phyloP scores from a whole-genome alignment of 2,888 invertebrate species.

The Oeneis ivallda region DNA sequence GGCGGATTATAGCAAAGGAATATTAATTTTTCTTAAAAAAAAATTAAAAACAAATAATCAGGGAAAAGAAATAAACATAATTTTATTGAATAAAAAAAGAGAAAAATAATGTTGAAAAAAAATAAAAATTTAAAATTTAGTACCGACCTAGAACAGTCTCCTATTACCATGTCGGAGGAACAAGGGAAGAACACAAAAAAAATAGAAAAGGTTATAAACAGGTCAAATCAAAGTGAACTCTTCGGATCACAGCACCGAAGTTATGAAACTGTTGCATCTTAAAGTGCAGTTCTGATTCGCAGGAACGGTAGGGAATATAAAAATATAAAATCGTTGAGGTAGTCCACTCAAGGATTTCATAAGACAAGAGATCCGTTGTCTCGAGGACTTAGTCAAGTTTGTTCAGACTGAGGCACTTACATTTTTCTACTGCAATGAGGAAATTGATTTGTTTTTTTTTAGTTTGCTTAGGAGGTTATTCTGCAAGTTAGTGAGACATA shows the following conservation, averaged over 20 bases:
- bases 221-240: conserved; percentile 5
- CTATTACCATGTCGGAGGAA: no score
- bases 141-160: no score
- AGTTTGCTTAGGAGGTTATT: conserved; percentile 22
- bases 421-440: conserved; percentile 40
- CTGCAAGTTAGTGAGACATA: conserved; percentile 4
- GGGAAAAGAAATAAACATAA: no score
- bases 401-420: conserved; percentile 44
- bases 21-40: no score
- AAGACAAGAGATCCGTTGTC: conserved; percentile 51
- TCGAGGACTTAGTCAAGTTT: conserved; percentile 50
- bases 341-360: conserved; percentile 48
- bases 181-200: no score
- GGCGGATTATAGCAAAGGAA: no score
- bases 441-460: conserved; percentile 35
- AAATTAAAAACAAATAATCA: no score
- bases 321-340: conserved; percentile 44
- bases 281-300: conserved; percentile 31
- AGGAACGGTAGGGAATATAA: conserved; percentile 27
- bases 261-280: conserved; percentile 26
- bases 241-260: conserved; percentile 4
- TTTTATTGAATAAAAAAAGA: no score
- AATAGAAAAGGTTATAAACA: not conserved
- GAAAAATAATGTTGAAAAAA: no score
- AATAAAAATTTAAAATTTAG: no score